Conservation (phyloP, 35 echinoderm and acorn worm species). For the Eucidaris tribuloides region DNA sequence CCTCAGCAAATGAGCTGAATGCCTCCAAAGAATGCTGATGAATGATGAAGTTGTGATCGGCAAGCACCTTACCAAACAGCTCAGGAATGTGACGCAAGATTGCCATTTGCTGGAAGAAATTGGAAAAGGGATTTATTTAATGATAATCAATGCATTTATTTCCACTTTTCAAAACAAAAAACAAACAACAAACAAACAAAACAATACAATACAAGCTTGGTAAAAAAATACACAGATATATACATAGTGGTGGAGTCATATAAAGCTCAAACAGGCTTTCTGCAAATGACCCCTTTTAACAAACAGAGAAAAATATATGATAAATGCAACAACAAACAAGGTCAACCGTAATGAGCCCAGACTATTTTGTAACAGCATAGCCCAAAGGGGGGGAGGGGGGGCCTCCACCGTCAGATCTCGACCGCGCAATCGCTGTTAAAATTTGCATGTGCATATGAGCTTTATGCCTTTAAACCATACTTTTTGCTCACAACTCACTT, state of each 20-base stretch:
- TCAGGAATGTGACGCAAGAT: slow-evolving; percentile 39
- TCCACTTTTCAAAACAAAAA: no score
- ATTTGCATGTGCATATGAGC: no score
- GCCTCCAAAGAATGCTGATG: slow-evolving; percentile 66
- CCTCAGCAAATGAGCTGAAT: slow-evolving; percentile 85
- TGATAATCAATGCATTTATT: not conserved
- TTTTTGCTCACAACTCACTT: no score
- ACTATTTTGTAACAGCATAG: no score
- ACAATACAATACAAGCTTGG: not conserved
- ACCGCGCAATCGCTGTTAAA: no score
- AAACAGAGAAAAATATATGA: no score
- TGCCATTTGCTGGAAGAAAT: slow-evolving; percentile 24
- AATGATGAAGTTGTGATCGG: slow-evolving; percentile 32
- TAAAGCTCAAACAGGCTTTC: not conserved
- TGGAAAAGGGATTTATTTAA: not conserved
- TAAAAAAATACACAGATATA: not conserved
- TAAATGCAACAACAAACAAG: no score
- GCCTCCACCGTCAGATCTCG: no score
- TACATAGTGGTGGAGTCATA: not conserved
- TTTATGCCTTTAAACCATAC: no score
- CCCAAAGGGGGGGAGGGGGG: no score
- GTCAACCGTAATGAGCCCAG: no score
- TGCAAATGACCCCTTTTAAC: not conserved
- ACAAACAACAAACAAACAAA: not conserved
- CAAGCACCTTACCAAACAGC: slow-evolving; percentile 47